phyloP scores from a whole-genome alignment of 2,888 invertebrate genomes.

The Drosophila affinis region DNA sequence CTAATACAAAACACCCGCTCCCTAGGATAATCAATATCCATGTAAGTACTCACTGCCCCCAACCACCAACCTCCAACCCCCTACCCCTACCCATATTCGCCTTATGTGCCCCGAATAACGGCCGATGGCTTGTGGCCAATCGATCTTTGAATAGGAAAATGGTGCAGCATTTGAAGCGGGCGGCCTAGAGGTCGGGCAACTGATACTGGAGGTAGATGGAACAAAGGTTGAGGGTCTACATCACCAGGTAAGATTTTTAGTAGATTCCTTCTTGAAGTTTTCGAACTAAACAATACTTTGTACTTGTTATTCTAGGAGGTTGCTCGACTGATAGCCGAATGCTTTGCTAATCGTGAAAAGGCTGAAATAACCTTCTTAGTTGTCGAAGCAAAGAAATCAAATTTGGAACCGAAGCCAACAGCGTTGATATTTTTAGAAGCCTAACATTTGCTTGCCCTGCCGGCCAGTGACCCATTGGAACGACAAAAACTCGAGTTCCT shows the following conservation, averaged over 20 bases:
- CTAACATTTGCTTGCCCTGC: slow-evolving; percentile 95
- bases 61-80: too few relatives aligned
- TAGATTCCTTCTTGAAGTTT: neutral
- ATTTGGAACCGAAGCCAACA: slow-evolving; percentile 95
- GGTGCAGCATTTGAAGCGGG: slow-evolving; percentile 97
- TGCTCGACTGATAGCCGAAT: slow-evolving; percentile 95
- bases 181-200: slow-evolving; percentile 96
- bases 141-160: slow-evolving; percentile 88
- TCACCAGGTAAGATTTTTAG: slow-evolving; percentile 86
- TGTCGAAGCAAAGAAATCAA: slow-evolving; percentile 95
- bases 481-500: slow-evolving; percentile 82
- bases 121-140: too few relatives aligned
- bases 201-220: slow-evolving; percentile 96
- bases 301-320: slow-evolving; percentile 86
- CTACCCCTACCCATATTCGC: too few relatives aligned
- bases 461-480: slow-evolving; percentile 87
- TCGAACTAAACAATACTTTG: neutral
- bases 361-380: slow-evolving; percentile 96
- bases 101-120: too few relatives aligned
- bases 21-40: slow-evolving; percentile 98
- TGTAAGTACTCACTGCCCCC: slow-evolving; percentile 86
- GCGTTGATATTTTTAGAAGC: slow-evolving; percentile 95
- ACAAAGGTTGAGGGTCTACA: slow-evolving; percentile 90
- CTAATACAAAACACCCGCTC: slow-evolving; percentile 96
- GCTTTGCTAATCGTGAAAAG: slow-evolving; percentile 94